Evolutionary conservation across 2,888 invertebrate species (phyloP).

Genomic region (Drosophila greeni): DNA sequence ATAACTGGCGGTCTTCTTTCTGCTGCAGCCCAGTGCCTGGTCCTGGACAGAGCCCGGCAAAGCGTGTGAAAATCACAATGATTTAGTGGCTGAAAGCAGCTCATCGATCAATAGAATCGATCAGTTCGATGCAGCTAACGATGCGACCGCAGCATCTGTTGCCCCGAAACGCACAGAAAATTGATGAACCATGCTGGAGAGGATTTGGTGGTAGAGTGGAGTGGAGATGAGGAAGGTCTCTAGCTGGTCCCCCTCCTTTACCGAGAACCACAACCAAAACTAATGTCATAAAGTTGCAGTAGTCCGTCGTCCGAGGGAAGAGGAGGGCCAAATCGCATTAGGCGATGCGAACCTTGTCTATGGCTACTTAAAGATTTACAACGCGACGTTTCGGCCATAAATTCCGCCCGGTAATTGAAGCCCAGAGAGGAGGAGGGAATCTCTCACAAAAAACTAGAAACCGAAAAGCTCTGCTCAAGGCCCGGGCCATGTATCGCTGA

Average conservation of each 20-base stretch:
- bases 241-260: not conserved
- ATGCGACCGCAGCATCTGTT: constrained; percentile 31
- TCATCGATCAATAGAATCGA: constrained; percentile 56
- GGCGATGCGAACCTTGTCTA: constrained; percentile 41
- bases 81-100: constrained; percentile 53
- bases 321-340: constrained; percentile 57
- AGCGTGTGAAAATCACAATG: constrained; percentile 66
- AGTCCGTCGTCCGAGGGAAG: constrained; percentile 32
- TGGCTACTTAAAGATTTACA: constrained; percentile 70
- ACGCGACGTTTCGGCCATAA: constrained; percentile 56
- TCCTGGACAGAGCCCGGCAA: constrained; percentile 13
- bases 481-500: constrained; percentile 27
- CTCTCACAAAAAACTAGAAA: constrained; percentile 7
- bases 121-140: constrained; percentile 41
- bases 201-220: not conserved
- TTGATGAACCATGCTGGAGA: constrained; percentile 55
- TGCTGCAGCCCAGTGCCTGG: constrained; percentile 1
- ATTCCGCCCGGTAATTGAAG: constrained; percentile 58
- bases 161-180: constrained; percentile 50
- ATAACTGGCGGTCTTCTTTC: constrained; percentile 5
- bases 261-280: constrained; percentile 45
- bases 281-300: constrained; percentile 60
- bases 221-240: not conserved
- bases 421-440: constrained; percentile 11
- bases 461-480: constrained; percentile 39